Conservation (phyloP, 2,113 vertebrate genomes). For the Alethe diademata region DNA sequence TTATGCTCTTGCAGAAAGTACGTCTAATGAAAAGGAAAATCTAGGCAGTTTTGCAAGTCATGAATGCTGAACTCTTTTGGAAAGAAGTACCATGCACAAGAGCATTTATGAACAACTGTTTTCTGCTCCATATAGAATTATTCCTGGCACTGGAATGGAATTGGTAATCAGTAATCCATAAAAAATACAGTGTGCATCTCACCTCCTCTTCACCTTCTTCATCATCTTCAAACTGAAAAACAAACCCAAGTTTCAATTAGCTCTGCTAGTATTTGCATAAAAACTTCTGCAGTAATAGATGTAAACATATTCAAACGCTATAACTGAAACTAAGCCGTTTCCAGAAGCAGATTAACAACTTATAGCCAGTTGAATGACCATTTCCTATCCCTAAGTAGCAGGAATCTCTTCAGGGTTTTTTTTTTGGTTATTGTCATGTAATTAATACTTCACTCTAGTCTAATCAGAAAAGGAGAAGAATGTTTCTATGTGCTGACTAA, state of each 20-base stretch:
- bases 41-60: neutral
- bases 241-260: constrained; percentile 49
- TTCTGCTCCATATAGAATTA: neutral
- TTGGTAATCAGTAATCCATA: neutral
- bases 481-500: neutral
- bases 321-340: neutral
- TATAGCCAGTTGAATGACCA: fast-evolving
- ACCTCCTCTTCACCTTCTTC: constrained; percentile 99
- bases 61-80: neutral
- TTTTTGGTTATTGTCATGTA: neutral
- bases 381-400: neutral
- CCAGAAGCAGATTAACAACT: neutral
- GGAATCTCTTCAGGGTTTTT: neutral
- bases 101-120: neutral
- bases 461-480: neutral
- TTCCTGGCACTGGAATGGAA: neutral
- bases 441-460: neutral
- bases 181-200: constrained; percentile 45
- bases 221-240: constrained; percentile 92
- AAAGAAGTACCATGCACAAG: neutral
- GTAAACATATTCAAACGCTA: neutral
- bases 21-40: neutral
- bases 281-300: neutral
- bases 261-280: neutral
- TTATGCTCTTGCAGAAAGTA: neutral